Percentiles rank a stretch among this genome's conserved stretches.
Evolutionary conservation across 1,140 invertebrate species (phyloP).

Genomic region (Pachypeltis micranthus): DNA sequence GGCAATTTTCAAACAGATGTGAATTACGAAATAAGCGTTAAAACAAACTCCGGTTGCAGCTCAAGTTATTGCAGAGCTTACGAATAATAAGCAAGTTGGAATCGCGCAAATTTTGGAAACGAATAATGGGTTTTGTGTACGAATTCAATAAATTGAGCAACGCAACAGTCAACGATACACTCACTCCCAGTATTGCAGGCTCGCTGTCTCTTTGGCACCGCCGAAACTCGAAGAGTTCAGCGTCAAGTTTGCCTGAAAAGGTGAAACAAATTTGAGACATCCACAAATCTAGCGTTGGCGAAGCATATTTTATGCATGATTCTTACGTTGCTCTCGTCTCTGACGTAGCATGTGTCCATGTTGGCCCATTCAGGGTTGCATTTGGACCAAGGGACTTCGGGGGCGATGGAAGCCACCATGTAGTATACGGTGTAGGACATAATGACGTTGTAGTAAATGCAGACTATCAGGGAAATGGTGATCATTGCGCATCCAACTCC

Average conservation of each 20-base stretch:
- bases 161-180: no score
- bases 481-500: slow-evolving; percentile 71
- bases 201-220: slow-evolving; percentile 26
- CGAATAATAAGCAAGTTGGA: no score
- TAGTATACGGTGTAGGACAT: slow-evolving; percentile 68
- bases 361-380: slow-evolving; percentile 49
- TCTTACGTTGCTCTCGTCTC: slow-evolving; percentile 26
- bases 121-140: no score
- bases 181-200: slow-evolving; percentile 31
- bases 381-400: slow-evolving; percentile 49
- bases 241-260: neutral
- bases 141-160: no score
- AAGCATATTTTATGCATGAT: no score
- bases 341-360: slow-evolving; percentile 33
- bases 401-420: slow-evolving; percentile 49
- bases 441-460: slow-evolving; percentile 71
- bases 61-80: no score
- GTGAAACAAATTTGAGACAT: neutral
- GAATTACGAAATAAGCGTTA: no score
- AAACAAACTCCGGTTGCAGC: no score
- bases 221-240: neutral
- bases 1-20: no score
- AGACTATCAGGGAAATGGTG: slow-evolving; percentile 48
- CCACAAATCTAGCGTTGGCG: no score
- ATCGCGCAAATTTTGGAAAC: no score